Base-by-base conservation (phyloP, 2,113 vertebrate species). In the Calyptommatus sinebrachiatus region DNA sequence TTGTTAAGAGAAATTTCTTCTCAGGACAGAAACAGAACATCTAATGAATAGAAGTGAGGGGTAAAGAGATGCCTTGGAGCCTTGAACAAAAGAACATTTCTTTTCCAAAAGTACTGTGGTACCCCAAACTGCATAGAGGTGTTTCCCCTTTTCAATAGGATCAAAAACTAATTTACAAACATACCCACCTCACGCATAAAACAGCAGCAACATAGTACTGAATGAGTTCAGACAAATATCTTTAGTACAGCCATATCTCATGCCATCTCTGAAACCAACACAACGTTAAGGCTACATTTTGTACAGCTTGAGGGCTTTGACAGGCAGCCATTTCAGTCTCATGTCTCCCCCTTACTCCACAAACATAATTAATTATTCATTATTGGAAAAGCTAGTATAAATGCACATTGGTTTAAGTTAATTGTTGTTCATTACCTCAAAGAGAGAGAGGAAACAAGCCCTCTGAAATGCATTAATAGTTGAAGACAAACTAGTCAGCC, bases 351-450 rank as follows among this genome's bases (percentile, higher is more conserved):
- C 71, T 28, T 41, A 68, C 65, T 80, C 7, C 2, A 2, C 18
- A 41, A 73, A 75, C 76, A 18, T 8, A 29, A 79, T 80, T 80
- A 88, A 86, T 76, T 83, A 91, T 89, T 87, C 85, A 83, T 77
- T 61, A 61, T 66, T 87, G 85, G 78, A 60, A 76, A 88, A 70
- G 2, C 73, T 2, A 86, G 62, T 76, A 75, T 0, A 3, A 86
- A 85, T 41, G 22, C 85, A 24, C 18, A 80, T 85, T 77, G 69
- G 67, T 76, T 86, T 81, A 75, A 88, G 85, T 79, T 78, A 61
- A 76, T 69, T 80, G 83, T 86, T 88, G 89, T 84, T 90, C 90
- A 77, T 81, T 91, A 90, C 91, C 90, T 93, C 85, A 90, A 84
- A 85, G 84, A 86, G 89, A 87, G 41, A 63, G 41, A 28, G 65